Conservation (phyloP, 1,140 invertebrate genomes). For the Dendroctonus ponderosae region DNA sequence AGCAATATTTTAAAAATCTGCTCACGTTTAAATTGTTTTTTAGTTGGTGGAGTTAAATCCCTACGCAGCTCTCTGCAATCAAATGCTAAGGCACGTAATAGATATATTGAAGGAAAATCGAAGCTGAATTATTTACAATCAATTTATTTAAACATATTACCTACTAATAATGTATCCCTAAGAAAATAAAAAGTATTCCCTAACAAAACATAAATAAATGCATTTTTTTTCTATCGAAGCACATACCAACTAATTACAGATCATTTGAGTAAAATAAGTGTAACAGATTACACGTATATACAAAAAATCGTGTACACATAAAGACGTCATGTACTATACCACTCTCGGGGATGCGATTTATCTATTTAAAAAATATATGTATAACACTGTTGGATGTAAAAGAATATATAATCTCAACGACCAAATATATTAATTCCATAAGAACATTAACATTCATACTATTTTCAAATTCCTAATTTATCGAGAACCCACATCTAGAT, state of each 20-base stretch:
- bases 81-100: constrained; percentile 78
- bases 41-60: constrained; percentile 77
- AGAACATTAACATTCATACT: no score
- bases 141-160: constrained; percentile 35
- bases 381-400: no score
- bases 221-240: constrained; percentile 28
- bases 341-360: no score
- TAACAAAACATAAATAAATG: constrained; percentile 33
- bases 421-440: no score
- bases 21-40: constrained; percentile 38
- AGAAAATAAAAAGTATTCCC: constrained; percentile 18
- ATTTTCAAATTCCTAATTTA: no score
- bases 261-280: background rate
- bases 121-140: constrained; percentile 35
- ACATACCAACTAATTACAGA: constrained; percentile 23
- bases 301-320: no score
- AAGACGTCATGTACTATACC: no score
- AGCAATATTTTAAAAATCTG: background rate
- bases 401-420: no score
- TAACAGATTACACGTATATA: no score
- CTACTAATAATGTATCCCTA: constrained; percentile 14
- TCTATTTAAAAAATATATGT: no score
- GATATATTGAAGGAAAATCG: constrained; percentile 47
- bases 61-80: constrained; percentile 87
- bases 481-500: no score